These are phyloP conservation scores for Artemia franciscana DNA, from an alignment of 1,140 invertebrate genomes.

Conservation along the genomic window DNA sequence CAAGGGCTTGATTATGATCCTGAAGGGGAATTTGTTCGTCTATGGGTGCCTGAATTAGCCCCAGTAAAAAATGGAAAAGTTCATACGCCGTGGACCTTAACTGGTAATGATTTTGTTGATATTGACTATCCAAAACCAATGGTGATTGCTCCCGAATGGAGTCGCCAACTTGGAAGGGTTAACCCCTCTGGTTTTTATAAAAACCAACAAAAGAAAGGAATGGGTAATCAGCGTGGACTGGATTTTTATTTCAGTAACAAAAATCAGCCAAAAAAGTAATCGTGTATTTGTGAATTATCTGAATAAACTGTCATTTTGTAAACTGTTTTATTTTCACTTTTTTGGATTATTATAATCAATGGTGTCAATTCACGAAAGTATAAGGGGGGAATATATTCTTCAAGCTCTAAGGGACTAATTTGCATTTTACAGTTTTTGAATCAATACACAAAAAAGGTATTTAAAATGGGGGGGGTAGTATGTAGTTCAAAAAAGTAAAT, in stretches of 20 bases:
- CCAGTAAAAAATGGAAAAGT: slow-evolving; percentile 5
- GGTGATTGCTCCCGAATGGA: slow-evolving; percentile 8
- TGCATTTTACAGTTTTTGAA: too few species aligned
- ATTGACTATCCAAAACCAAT: slow-evolving; percentile 8
- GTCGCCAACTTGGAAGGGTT: neutral
- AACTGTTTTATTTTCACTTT: too few species aligned
- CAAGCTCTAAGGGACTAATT: too few species aligned
- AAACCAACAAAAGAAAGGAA: neutral
- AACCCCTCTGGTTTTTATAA: slow-evolving; percentile 1
- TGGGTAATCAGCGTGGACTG: slow-evolving; percentile 6
- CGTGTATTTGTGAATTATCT: too few species aligned
- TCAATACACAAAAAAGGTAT: too few species aligned
- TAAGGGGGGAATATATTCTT: too few species aligned
- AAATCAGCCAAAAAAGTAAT: neutral
- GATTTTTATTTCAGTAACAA: slow-evolving; percentile 9
- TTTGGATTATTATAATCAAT: too few species aligned
- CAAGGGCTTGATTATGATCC: slow-evolving; percentile 24
- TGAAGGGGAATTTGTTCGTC: slow-evolving; percentile 12
- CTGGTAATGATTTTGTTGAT: slow-evolving; percentile 1
- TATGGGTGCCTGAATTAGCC: slow-evolving; percentile 8
- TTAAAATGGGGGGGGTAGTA: too few species aligned
- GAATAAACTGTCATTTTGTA: too few species aligned
- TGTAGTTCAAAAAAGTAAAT: too few species aligned
- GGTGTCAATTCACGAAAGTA: too few species aligned
- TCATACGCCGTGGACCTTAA: slow-evolving; percentile 8